Evolutionary conservation across 2,888 invertebrate genomes (phyloP), one percentile per base, ranked within the genome.

Genomic region (Ormyrus labotus): DNA sequence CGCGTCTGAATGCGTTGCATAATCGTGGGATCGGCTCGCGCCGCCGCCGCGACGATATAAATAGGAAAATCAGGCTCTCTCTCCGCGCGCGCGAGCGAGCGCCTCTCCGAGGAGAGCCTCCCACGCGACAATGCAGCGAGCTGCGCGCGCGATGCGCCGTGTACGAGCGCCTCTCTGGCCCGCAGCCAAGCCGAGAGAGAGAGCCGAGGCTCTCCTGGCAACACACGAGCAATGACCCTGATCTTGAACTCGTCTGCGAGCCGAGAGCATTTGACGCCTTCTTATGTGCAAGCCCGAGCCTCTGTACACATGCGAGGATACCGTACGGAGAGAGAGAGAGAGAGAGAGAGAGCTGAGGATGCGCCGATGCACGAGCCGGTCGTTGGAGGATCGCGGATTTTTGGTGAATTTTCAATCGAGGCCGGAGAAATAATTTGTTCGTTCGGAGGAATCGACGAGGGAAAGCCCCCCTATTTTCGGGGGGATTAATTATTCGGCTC

Each of bases 171-270:
- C 63, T 34, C 34, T 78, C 77, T 82, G 82, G 82, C 83, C 69
- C 79, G 48, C 65, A 69, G 82, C 81, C 82, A 83, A 72, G 34
- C 34, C 34, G 34, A 34, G 34, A 34, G 34, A 34, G 34, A 34
- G 34, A 34, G 34, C 34, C 34, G 34, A 34, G 34, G 34, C 48
- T 69, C 82, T 75, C 11, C 51, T 57, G 60, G 53, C 65, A 63
- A 78, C 75, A 34, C 34, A 81, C 84, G 84, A 83, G 81, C 83
- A 84, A 83, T 82, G 83, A 84, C 85, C 83, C 82, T 85, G 85
- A 85, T 84, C 85, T 85, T 84, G 84, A 85, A 84, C 84, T 83
- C 83, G 84, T 68, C 74, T 53, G 64, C 68, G 58, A 63, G 64
- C 13, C 48, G 50, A 58, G 74, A 61, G 48, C 60, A 65, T 71